Base-by-base conservation (phyloP, 2,797 vertebrate species). In the Lagocephalus sceleratus region DNA sequence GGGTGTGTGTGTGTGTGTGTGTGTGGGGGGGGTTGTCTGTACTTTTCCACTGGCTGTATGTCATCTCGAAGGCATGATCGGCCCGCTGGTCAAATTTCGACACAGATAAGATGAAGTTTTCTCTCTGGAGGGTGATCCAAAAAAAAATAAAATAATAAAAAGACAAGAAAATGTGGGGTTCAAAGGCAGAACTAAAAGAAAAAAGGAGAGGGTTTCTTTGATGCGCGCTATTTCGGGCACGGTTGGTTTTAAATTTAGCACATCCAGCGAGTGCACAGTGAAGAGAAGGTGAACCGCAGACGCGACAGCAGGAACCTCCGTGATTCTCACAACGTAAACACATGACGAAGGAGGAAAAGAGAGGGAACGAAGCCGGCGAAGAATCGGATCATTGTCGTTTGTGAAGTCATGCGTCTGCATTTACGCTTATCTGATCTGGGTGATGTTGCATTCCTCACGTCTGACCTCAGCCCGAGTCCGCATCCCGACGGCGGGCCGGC, bases 1-100 rank as follows among this genome's bases (percentile, higher is more conserved):
- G 67, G 79, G 83, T 76, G 75, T 79, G 78, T 86, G 87, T 87
- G n/a, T n/a, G n/a, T n/a, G n/a, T n/a, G n/a, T n/a, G n/a, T n/a
- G n/a, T 5, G 8, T 10, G 26, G 26, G 1, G 26, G 26, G 3
- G 67, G 79, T 82, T 76, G 75, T 79, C 79, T 86, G 87, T 87
- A 85, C 73, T 86, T 89, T 87, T 87, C 84, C 85, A 85, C 78
- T 82, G 14, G 26, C 67, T 57, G 23, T 71, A 69, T 86, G 85
- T 87, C 84, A 87, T 84, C 79, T 57, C 77, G 73, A 74, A 87
- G 78, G 84, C 67, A 88, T 81, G 78, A 85, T 82, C 25, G 62
- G 78, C 74, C 66, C 54, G 66, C 63, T 67, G 78, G 69, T 83
- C 70, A 65, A 64, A 74, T 85, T 86, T 84, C 82, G 74, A 56